Percentiles rank a stretch among this genome's conserved stretches.
Evolutionary conservation across 2,113 vertebrate genomes (phyloP).

Genomic region (Myrmecophaga tridactyla): DNA sequence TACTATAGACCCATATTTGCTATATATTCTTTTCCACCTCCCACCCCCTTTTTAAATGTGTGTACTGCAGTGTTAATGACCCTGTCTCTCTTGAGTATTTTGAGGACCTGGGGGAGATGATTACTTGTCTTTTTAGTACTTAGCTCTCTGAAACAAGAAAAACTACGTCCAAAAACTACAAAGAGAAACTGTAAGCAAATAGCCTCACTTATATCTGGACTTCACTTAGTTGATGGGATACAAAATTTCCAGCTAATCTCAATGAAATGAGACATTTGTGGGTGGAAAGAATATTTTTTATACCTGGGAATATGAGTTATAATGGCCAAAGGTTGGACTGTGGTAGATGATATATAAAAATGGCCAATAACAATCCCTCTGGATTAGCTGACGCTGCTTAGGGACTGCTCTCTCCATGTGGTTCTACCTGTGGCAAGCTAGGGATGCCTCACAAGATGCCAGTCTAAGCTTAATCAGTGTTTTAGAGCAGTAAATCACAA

Average conservation of each 20-base stretch:
- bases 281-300: neutral
- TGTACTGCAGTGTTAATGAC: neutral
- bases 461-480: neutral
- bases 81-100: neutral
- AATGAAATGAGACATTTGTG: neutral
- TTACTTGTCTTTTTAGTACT: neutral
- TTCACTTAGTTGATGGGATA: neutral
- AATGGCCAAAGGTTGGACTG: neutral
- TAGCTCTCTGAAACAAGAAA: neutral
- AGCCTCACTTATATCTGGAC: neutral
- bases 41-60: neutral
- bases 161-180: neutral
- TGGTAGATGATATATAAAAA: neutral
- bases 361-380: too few species aligned
- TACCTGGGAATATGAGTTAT: neutral
- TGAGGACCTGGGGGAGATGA: neutral
- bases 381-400: rapidly evolving
- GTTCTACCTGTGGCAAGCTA: neutral
- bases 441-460: neutral
- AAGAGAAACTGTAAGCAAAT: neutral
- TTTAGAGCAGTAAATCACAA: neutral
- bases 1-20: rapidly evolving
- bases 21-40: neutral
- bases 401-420: neutral
- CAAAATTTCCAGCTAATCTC: neutral